Percentiles rank a stretch among this genome's conserved stretches.
Evolutionary conservation across 2,888 invertebrate genomes (phyloP).

Genomic region (Zelleria hepariella): DNA sequence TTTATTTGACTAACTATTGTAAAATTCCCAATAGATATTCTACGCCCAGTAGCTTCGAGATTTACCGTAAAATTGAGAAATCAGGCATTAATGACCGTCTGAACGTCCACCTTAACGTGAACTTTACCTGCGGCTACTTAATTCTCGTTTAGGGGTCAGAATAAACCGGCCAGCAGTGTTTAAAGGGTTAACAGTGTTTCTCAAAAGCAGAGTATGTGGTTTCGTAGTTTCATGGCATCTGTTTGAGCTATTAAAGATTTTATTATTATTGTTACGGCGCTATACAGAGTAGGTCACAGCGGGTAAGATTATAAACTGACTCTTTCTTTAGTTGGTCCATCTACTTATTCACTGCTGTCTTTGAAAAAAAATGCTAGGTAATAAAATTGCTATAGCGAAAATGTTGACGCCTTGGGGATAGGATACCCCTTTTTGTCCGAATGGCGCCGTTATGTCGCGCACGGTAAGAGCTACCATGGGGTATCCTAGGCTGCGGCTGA

Average conservation of each 20-base stretch:
- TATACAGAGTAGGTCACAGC: neutral
- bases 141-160: neutral
- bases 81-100: neutral
- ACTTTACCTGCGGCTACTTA: neutral
- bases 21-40: neutral
- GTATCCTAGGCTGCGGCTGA: too few species aligned
- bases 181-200: neutral
- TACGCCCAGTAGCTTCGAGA: neutral
- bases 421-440: too few species aligned
- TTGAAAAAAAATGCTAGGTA: too few species aligned
- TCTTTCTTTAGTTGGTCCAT: too few species aligned
- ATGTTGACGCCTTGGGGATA: too few species aligned
- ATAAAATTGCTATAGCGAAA: too few species aligned
- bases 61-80: too few species aligned
- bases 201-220: conserved; percentile 1
- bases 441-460: too few species aligned
- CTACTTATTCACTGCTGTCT: too few species aligned
- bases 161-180: neutral
- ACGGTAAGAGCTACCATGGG: too few species aligned
- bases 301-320: neutral
- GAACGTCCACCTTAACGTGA: neutral
- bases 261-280: neutral
- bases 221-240: conserved; percentile 15
- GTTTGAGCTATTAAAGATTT: conserved; percentile 17
- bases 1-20: neutral